phyloP scores from a whole-genome alignment of 2,797 vertebrate genomes.

The Bryconaethiops microstoma region DNA sequence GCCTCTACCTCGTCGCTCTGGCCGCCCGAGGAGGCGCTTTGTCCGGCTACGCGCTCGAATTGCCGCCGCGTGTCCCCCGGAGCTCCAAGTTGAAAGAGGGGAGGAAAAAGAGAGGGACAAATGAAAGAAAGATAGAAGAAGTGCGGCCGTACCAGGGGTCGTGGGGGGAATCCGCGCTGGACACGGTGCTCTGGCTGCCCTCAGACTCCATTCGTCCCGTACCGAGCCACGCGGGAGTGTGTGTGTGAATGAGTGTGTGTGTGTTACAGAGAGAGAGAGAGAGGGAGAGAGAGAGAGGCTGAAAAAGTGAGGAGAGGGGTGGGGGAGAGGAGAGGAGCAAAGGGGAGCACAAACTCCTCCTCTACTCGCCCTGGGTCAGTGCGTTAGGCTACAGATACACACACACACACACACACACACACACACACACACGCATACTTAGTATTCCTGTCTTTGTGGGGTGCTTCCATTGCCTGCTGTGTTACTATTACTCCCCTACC shows the following conservation, averaged over 20 bases:
- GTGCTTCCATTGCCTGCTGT: not conserved
- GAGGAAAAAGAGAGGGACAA: slow-evolving; percentile 33
- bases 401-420: slow-evolving; percentile 16
- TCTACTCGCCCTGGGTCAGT: slow-evolving; percentile 30
- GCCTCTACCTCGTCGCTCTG: not conserved
- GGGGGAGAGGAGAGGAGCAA: slow-evolving; percentile 16
- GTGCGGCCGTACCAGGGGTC: slow-evolving; percentile 87
- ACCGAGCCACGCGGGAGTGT: slow-evolving; percentile 68
- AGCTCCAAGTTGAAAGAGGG: slow-evolving; percentile 32
- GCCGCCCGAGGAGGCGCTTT: slow-evolving; percentile 7
- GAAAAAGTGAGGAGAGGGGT: slow-evolving; percentile 41
- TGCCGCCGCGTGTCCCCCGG: not conserved
- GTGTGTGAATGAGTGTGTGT: slow-evolving; percentile 5
- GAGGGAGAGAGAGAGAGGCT: slow-evolving; percentile 51
- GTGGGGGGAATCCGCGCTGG: slow-evolving; percentile 94
- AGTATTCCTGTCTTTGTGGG: too few species aligned
- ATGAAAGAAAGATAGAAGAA: not conserved
- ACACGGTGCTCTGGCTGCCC: slow-evolving; percentile 94
- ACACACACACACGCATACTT: slow-evolving; percentile 14
- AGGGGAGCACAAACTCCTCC: slow-evolving; percentile 43
- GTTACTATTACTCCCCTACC: not conserved
- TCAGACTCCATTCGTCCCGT: slow-evolving; percentile 91
- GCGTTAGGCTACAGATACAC: not conserved
- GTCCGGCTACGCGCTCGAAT: not conserved
- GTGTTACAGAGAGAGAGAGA: not conserved